Evolutionary conservation across 2,888 invertebrate genomes (phyloP), one percentile per base, ranked within the genome.

Genomic region (Tortrix viridana): DNA sequence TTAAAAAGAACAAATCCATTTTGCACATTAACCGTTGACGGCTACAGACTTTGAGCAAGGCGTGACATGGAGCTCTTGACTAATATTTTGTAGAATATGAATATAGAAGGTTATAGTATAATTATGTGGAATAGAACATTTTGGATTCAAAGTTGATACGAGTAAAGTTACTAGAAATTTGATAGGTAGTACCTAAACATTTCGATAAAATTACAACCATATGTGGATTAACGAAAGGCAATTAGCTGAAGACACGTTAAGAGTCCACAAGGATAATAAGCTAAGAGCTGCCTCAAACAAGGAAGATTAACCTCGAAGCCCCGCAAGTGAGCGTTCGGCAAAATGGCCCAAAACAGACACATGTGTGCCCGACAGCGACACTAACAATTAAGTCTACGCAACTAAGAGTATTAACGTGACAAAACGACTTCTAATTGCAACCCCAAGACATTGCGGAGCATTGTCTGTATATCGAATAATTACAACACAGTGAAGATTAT

Each of bases 251-350:
- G 57, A 38, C 62, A 52, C 57, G 43, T 57, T 58, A 58, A 63
- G 52, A 53, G 58, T 52, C 57, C 57, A 41, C 41, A 53, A 20
- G 58, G 63, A 63, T 58, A 47, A 63, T 63, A 53, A 57, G 52
- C 20, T 20, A 53, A 58, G 63, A 58, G 53, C 63, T 63, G 26
- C 58, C 63, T 47, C 53, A 63, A 63, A 63, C 63, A 63, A 58
- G 63, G 58, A 58, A 63, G 58, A 63, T 63, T 63, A 63, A 63
- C 63, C 63, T 43, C 53, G 63, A 58, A 58, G 47, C 63, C 57
- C 12, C 38, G 58, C 50, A 63, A 63, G 57, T 47, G 57, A 47
- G 41, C 41, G 50, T 52, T 57, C 56, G 62, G 56, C 56, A 62
- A 62, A 57, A 62, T 56, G 44, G 23, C 61, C 50, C 44, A 32